Base-by-base conservation (phyloP, 2,888 invertebrate species). In the Thalpophila matura region DNA sequence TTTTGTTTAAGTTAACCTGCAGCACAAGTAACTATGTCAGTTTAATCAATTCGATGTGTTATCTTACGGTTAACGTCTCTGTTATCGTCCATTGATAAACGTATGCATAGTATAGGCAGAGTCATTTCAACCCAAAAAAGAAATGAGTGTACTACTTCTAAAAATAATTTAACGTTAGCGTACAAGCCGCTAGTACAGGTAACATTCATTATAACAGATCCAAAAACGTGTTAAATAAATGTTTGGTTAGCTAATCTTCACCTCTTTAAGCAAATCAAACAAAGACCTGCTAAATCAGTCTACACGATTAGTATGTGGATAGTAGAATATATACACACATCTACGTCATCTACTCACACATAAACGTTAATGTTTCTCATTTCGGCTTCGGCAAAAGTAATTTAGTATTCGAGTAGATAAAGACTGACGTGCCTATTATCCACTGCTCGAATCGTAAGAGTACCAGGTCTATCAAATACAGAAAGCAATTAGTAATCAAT, bases 351-450 rank as follows among this genome's bases (percentile, higher is more conserved):
- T 2, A 38, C 37, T 35, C 20, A 37, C 35, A 38, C 4, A 12
- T 7, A 22, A 12, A 55, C 24, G 33, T 29, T 24, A 71, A 49
- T 55, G 64, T 55, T 51, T 62, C 67, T 45, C 64, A 47, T 57
- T 64, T 51, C 56, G 33, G 42, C 31, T 68, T 35, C 27, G 18
- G 31, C 16, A 29, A 43, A 53, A 47, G 56, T 53, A 72, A 68
- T 54, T 67, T 29, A 27, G 56, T 55, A 51, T 60, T 54, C 49
- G 38, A 40, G 45, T 42, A 56, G 56, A 66, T 60, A 54, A 50
- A 71, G 61, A 71, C 22, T 60, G 67, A 33, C 67, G 40, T 50
- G 2, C 20, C 56, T 64, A 71, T 55, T 62, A 49, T 27, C 3
- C 33, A 38, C n/a, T 7, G 35, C 40, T 61, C 37, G 24, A 69